Percentiles rank a stretch among this genome's conserved stretches.
Evolutionary conservation across 2,113 vertebrate species (phyloP).

Genomic region (Scortum barcoo): DNA sequence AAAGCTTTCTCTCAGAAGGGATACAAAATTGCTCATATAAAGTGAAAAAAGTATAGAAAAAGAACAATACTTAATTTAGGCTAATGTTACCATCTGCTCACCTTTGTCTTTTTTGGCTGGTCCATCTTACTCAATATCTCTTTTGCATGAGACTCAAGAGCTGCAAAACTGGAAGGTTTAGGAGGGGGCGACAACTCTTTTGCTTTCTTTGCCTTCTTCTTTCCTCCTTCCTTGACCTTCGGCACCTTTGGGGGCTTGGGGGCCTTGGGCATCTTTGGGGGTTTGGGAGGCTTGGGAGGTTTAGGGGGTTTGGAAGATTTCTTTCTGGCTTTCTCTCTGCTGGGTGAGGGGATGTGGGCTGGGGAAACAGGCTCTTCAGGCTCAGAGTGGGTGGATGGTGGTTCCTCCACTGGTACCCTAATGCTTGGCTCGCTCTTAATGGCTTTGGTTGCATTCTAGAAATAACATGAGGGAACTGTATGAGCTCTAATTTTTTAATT

Average conservation of each 20-base stretch:
- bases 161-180: constrained; percentile 92
- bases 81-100: constrained; percentile 62
- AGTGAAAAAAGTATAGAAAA: neutral
- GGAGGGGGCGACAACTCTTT: constrained; percentile 87
- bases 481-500: neutral
- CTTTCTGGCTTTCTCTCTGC: constrained; percentile 82
- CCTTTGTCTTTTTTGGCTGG: constrained; percentile 94
- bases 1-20: neutral
- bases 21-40: neutral
- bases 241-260: constrained; percentile 89
- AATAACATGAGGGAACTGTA: neutral
- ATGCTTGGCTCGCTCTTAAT: constrained; percentile 89
- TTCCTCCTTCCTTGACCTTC: constrained; percentile 93
- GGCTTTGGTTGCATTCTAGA: constrained; percentile 93
- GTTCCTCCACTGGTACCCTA: constrained; percentile 85
- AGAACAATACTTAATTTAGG: neutral
- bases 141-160: constrained; percentile 95
- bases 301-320: constrained; percentile 85
- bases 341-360: constrained; percentile 82
- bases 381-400: constrained; percentile 86
- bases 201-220: constrained; percentile 93
- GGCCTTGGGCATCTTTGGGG: constrained; percentile 87
- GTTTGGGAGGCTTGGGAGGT: constrained; percentile 89
- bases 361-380: constrained; percentile 87
- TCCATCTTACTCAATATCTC: constrained; percentile 96